phyloP scores from a whole-genome alignment of 2,888 invertebrate genomes.

The Caenorhabditis sp. region DNA sequence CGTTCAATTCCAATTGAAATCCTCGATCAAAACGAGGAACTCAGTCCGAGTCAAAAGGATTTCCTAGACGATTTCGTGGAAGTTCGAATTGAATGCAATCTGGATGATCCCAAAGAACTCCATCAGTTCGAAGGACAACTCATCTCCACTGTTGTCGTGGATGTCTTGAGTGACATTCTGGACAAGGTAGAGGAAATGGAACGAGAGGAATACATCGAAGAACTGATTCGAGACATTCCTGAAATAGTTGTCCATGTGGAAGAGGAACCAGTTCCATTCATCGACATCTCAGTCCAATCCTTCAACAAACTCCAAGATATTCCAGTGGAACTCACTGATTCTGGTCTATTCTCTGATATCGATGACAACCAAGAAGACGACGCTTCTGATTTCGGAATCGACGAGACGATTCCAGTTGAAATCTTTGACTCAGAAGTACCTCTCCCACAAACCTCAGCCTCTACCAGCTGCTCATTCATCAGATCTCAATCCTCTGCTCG shows the following conservation, averaged over 20 bases:
- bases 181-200: slow-evolving; percentile 10
- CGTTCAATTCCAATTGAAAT: slow-evolving; percentile 60
- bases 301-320: slow-evolving; percentile 18
- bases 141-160: not conserved
- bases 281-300: slow-evolving; percentile 1
- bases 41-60: slow-evolving; percentile 55
- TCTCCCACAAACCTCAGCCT: not conserved
- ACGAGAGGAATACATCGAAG: not conserved
- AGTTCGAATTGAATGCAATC: slow-evolving; percentile 16
- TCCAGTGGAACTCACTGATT: slow-evolving; percentile 27
- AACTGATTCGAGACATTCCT: slow-evolving; percentile 8
- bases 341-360: slow-evolving; percentile 8
- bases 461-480: slow-evolving; percentile 53
- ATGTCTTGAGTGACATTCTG: slow-evolving; percentile 6
- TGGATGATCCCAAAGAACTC: slow-evolving; percentile 14
- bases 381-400: not conserved
- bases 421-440: slow-evolving; percentile 5
- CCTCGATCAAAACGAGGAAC: slow-evolving; percentile 59
- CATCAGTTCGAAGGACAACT: not conserved
- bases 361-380: slow-evolving; percentile 17
- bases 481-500: slow-evolving; percentile 47
- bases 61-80: slow-evolving; percentile 40
- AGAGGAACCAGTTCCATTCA: not conserved
- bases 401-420: not conserved
- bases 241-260: slow-evolving; percentile 6